Evolutionary conservation across 2,888 invertebrate genomes (phyloP).

Genomic region (Sepioteuthis lessoniana): DNA sequence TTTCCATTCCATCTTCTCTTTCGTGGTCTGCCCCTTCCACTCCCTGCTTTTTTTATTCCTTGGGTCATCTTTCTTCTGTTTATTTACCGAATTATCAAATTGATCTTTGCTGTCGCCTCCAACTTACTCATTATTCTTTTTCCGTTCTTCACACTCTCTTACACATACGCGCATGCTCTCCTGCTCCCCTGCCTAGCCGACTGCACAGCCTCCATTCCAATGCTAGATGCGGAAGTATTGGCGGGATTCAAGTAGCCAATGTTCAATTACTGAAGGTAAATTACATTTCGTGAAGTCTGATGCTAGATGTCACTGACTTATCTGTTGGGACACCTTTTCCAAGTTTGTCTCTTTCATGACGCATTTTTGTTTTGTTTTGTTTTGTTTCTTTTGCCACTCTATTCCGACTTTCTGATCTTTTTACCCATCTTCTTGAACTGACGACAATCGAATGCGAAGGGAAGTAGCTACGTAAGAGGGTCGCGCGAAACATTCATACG

Average conservation of each 20-base stretch:
- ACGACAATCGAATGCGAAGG: neutral
- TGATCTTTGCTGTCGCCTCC: neutral
- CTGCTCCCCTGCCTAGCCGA: neutral
- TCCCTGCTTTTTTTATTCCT: neutral
- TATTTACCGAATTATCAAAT: slow-evolving; percentile 14
- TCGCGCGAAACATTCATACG: neutral
- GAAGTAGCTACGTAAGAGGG: neutral
- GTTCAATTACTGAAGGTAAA: neutral
- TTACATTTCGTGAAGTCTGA: slow-evolving; percentile 33
- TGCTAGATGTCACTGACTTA: neutral
- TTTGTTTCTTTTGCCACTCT: neutral
- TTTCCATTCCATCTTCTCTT: neutral
- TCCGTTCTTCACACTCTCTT: neutral
- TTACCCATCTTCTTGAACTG: neutral
- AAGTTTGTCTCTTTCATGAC: neutral
- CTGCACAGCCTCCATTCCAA: neutral
- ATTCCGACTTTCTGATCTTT: slow-evolving; percentile 33
- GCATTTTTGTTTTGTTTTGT: neutral
- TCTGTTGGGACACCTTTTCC: neutral
- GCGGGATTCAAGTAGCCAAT: neutral
- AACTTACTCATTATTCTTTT: neutral
- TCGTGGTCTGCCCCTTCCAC: neutral
- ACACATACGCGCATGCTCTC: neutral
- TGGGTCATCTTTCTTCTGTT: neutral
- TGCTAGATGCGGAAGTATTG: neutral